Evolutionary conservation across 1,140 invertebrate genomes (phyloP).

Genomic region (Chrysopa pallens): DNA sequence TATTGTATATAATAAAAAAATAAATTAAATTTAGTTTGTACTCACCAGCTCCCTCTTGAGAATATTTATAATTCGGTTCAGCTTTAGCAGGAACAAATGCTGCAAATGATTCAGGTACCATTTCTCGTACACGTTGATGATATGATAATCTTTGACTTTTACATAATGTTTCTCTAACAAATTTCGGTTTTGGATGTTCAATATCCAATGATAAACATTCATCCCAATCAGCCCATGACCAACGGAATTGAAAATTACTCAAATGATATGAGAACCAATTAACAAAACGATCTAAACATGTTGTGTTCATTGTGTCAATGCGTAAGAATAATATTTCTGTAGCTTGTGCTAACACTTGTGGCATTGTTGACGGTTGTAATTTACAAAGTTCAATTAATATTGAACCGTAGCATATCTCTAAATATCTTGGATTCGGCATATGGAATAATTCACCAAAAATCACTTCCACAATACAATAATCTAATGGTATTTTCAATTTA

Average conservation of each 20-base stretch:
- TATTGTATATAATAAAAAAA: no score
- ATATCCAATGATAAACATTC: constrained; percentile 64
- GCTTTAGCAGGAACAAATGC: constrained; percentile 62
- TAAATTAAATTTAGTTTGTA: constrained; percentile 4
- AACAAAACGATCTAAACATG: constrained; percentile 92
- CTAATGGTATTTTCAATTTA: constrained; percentile 86
- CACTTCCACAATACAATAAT: constrained; percentile 97
- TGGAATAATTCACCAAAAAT: constrained; percentile 90
- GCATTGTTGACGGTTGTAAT: constrained; percentile 88
- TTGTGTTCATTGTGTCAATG: constrained; percentile 91
- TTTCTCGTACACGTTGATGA: constrained; percentile 79
- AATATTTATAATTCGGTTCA: constrained; percentile 67
- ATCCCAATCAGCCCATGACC: constrained; percentile 97
- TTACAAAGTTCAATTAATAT: constrained; percentile 95
- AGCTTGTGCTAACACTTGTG: constrained; percentile 92
- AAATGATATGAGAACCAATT: constrained; percentile 98
- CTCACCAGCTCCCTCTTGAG: constrained; percentile 61
- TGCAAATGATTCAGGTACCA: constrained; percentile 77
- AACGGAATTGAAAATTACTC: constrained; percentile 97
- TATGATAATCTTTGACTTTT: constrained; percentile 89
- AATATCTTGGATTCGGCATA: constrained; percentile 68
- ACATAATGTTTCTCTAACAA: constrained; percentile 80
- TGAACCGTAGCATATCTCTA: constrained; percentile 91
- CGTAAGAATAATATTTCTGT: constrained; percentile 93
- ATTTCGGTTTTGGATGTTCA: constrained; percentile 89